Conservation (phyloP, 2,113 vertebrate genomes). For the Centrocercus urophasianus region DNA sequence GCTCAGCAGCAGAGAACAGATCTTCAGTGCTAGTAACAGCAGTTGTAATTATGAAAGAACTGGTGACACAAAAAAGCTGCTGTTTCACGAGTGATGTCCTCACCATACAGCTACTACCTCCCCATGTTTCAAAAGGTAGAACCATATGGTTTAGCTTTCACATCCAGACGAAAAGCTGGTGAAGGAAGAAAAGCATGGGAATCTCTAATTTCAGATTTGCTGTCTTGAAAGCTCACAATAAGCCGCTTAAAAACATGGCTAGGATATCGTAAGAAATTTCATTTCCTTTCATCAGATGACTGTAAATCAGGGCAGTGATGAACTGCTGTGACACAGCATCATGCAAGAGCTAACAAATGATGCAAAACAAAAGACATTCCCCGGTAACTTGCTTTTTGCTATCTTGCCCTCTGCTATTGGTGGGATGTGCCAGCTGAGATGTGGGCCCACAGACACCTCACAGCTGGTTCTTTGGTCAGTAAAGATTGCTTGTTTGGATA, state of each 20-base stretch:
- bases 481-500: background rate
- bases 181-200: background rate
- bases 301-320: background rate
- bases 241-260: background rate
- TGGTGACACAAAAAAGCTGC: background rate
- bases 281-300: background rate
- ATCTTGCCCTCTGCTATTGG: background rate
- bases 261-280: background rate
- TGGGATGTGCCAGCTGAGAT: background rate
- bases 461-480: rapidly evolving
- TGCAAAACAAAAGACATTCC: no score
- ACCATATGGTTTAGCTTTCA: rapidly evolving
- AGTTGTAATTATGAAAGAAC: background rate
- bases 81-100: background rate
- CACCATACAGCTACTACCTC: background rate
- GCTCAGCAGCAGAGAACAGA: background rate
- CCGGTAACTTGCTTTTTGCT: background rate
- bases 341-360: background rate
- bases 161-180: background rate
- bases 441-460: background rate
- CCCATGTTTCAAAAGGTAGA: background rate
- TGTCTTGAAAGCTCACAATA: background rate
- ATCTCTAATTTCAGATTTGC: background rate
- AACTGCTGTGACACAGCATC: background rate
- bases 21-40: background rate